A percentile compares a stretch with the other conserved stretches of the same genome.
Conservation (phyloP, 2,888 invertebrate genomes). For the Brenthis daphne region DNA sequence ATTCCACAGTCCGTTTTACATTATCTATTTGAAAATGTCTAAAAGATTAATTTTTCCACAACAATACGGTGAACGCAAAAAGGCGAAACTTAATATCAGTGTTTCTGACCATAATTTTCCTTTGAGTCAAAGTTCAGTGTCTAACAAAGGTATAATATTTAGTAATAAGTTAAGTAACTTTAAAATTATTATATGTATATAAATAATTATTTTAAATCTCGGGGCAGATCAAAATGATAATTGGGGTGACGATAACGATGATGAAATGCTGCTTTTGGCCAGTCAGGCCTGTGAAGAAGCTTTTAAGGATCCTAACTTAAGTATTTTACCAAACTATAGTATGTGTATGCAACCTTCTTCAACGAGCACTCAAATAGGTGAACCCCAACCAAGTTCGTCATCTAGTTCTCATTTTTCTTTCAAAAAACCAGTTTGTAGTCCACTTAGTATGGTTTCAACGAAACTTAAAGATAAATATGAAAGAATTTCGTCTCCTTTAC, state of each 20-base stretch:
- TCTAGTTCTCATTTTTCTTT: conserved; percentile 60
- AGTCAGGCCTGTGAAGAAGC: conserved; percentile 75
- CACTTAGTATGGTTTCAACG: conserved; percentile 52
- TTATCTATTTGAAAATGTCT: conserved; percentile 56
- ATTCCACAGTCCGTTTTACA: not conserved
- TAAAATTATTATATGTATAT: not conserved
- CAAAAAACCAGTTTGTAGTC: conserved; percentile 59
- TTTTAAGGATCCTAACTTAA: conserved; percentile 48
- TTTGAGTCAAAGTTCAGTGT: conserved; percentile 64
- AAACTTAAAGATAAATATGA: conserved; percentile 65
- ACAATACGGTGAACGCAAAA: conserved; percentile 66
- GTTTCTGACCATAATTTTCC: conserved; percentile 74
- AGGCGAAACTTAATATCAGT: conserved; percentile 67
- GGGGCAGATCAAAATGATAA: conserved; percentile 43
- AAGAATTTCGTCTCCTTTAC: conserved; percentile 68
- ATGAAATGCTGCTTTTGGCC: conserved; percentile 72
- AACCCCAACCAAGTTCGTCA: conserved; percentile 57
- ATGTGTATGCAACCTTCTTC: conserved; percentile 65
- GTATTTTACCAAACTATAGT: conserved; percentile 63
- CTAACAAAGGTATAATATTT: conserved; percentile 54
- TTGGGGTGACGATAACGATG: conserved; percentile 77
- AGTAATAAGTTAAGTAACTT: not conserved
- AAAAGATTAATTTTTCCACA: conserved; percentile 65
- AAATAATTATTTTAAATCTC: conserved; percentile 19
- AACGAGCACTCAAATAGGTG: conserved; percentile 66